phyloP scores from a whole-genome alignment of 2,113 vertebrate genomes.

The Danio rerio region GRCz12tu NC_133178.1:30801501-30802000 shows the following conservation, averaged over 20 bases:
- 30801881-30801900: constrained; percentile 10
- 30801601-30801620: neutral
- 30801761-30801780: constrained; percentile 30
- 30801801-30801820: constrained; percentile 38
- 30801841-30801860: constrained; percentile 46
- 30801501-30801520: neutral
- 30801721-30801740: constrained; percentile 7
- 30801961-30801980: constrained; percentile 29
- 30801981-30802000: neutral
- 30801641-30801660: neutral
- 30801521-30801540: neutral
- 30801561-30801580: neutral
- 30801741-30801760: neutral
- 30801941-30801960: neutral
- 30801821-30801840: constrained; percentile 24
- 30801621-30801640: neutral
- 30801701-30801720: constrained; percentile 5
- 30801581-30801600: neutral
- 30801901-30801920: neutral
- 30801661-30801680: constrained; percentile 3
- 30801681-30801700: neutral
- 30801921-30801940: constrained; percentile 2
- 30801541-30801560: neutral
- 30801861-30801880: constrained; percentile 38
- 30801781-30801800: constrained; percentile 24